A percentile compares a stretch with the other conserved stretches of the same genome.
These are phyloP conservation scores for Delphinus delphis DNA, from an alignment of 2,113 vertebrate species.

Conservation along the genomic window DNA sequence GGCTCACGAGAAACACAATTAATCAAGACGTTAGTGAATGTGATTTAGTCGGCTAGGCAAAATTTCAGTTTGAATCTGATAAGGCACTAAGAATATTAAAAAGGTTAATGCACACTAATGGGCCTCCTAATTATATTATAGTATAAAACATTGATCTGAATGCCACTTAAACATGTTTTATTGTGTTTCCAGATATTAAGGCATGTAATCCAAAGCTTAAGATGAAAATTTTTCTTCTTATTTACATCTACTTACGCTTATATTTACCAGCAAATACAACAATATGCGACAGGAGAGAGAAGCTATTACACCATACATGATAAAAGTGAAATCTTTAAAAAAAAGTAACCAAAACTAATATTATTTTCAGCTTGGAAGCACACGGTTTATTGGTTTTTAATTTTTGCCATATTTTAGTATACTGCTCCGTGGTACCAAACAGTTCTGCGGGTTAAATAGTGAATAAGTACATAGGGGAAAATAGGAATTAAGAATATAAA, in stretches of 20 bases:
- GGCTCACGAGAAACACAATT: constrained; percentile 79
- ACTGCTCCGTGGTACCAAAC: neutral
- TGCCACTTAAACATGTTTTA: constrained; percentile 66
- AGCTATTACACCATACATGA: neutral
- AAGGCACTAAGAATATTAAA: constrained; percentile 70
- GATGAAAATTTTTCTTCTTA: constrained; percentile 5
- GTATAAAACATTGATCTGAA: constrained; percentile 58
- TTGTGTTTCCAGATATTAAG: constrained; percentile 48
- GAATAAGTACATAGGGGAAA: neutral
- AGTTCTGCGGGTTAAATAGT: neutral
- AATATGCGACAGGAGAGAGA: neutral
- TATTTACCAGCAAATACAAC: neutral
- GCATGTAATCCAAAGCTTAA: constrained; percentile 23
- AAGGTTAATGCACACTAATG: constrained; percentile 73
- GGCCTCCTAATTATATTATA: constrained; percentile 72
- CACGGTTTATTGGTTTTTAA: constrained; percentile 8
- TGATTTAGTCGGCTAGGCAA: constrained; percentile 77
- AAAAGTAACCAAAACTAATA: neutral
- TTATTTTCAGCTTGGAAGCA: neutral
- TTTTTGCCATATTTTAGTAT: neutral
- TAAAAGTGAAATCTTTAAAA: constrained; percentile 24
- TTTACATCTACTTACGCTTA: neutral
- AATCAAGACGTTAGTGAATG: constrained; percentile 81
- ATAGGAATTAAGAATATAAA: neutral
- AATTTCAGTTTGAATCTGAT: constrained; percentile 77